Conservation (phyloP, 2,888 invertebrate species). For the Philereme vetulata region DNA sequence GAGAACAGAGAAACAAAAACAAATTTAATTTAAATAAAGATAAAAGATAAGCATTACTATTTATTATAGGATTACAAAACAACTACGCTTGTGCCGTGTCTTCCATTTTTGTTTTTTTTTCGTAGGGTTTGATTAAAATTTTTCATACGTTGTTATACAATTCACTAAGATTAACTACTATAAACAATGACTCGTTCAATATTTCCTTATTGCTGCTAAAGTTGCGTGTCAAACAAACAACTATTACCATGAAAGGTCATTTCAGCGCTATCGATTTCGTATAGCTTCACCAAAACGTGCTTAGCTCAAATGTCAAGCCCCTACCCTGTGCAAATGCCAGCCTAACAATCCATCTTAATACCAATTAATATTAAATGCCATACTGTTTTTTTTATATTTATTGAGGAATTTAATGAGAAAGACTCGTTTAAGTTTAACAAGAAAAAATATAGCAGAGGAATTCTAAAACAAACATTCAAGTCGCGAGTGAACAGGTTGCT, state of each 20-base stretch:
- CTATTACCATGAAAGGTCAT: slow-evolving; percentile 63
- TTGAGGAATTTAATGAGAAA: slow-evolving; percentile 14
- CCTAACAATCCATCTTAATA: slow-evolving; percentile 39
- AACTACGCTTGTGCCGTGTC: no score
- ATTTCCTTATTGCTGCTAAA: slow-evolving; percentile 26
- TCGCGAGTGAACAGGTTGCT: no score
- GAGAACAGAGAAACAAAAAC: no score
- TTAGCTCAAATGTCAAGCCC: slow-evolving; percentile 62
- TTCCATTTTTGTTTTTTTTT: no score
- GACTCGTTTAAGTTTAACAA: background rate
- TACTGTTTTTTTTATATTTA: slow-evolving; percentile 28
- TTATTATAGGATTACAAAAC: no score
- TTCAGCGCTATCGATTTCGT: slow-evolving; percentile 59
- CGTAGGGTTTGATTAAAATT: no score
- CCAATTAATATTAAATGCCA: slow-evolving; percentile 35
- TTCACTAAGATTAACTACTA: background rate
- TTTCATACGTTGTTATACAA: no score
- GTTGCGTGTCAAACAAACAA: slow-evolving; percentile 39
- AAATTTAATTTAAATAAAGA: no score
- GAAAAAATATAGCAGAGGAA: no score
- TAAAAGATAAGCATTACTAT: no score
- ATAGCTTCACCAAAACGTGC: slow-evolving; percentile 40
- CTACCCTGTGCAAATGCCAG: slow-evolving; percentile 69
- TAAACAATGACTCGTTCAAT: slow-evolving; percentile 4
- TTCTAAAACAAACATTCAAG: no score